A percentile compares a stretch with the other conserved stretches of the same genome.
Conservation (phyloP, 1,140 invertebrate species). For the Magallana gigas region DNA sequence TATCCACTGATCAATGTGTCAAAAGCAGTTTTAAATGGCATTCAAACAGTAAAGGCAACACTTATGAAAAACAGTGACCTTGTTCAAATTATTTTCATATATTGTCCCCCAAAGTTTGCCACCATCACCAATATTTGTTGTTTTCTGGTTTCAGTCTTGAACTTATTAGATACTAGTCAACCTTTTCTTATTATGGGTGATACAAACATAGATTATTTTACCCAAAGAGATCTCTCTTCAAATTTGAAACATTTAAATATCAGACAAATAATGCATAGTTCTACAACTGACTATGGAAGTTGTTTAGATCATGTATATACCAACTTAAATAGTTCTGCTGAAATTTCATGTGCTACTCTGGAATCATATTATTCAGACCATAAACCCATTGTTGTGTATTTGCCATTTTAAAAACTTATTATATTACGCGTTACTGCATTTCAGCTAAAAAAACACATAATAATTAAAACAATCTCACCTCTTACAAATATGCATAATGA, state of each 20-base stretch:
- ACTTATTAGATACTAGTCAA: not conserved
- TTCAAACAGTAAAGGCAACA: not conserved
- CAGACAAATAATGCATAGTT: conserved; percentile 12
- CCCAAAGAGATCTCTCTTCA: not conserved
- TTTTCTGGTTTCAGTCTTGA: not conserved
- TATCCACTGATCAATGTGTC: too few species aligned
- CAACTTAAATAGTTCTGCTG: not conserved
- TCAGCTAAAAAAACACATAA: too few species aligned
- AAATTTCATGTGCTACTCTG: too few species aligned
- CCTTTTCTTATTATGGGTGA: not conserved
- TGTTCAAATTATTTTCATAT: conserved; percentile 26
- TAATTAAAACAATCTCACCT: too few species aligned
- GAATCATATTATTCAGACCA: too few species aligned
- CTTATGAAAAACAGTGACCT: not conserved
- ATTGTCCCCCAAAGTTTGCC: conserved; percentile 34
- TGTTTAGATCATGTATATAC: conserved; percentile 38
- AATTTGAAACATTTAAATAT: not conserved
- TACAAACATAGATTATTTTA: conserved; percentile 2
- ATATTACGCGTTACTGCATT: too few species aligned
- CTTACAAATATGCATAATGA: too few species aligned
- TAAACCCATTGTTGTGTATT: too few species aligned
- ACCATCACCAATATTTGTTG: not conserved
- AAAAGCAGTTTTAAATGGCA: not conserved
- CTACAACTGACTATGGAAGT: conserved; percentile 31
- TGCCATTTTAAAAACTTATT: too few species aligned